A percentile compares a stretch with the other conserved stretches of the same genome.
Evolutionary conservation across 2,888 invertebrate species (phyloP).

Genomic region (Pachliopta kotzebuea): DNA sequence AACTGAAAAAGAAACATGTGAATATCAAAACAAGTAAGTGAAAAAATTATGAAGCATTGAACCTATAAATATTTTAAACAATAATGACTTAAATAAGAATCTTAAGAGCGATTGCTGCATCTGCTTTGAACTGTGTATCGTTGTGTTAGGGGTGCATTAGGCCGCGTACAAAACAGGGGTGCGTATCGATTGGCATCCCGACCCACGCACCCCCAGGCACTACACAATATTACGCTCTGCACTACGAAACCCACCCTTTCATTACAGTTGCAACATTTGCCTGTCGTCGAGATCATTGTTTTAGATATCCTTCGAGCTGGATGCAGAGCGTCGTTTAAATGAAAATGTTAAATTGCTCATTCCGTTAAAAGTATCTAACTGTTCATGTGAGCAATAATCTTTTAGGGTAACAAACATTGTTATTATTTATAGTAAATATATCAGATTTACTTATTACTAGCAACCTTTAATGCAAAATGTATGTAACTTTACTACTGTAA

Average conservation of each 20-base stretch:
- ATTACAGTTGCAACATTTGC: conserved; percentile 61
- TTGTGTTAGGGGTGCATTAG: conserved; percentile 64
- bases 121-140: conserved; percentile 39
- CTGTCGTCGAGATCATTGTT: conserved; percentile 52
- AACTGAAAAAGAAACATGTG: neutral
- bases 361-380: conserved; percentile 23
- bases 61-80: conserved; percentile 2
- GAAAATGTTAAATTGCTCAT: conserved; percentile 27
- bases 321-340: conserved; percentile 30
- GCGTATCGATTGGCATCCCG: conserved; percentile 70
- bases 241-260: conserved; percentile 59
- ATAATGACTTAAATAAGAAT: conserved; percentile 32
- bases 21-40: neutral
- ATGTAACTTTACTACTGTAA: no score
- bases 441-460: no score
- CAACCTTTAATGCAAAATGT: no score
- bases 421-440: neutral
- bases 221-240: conserved; percentile 59
- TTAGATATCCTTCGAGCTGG: conserved; percentile 36
- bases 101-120: conserved; percentile 30
- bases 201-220: conserved; percentile 47
- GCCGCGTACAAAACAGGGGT: conserved; percentile 58
- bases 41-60: neutral
- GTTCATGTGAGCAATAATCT: neutral
- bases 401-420: neutral